A percentile compares a stretch with the other conserved stretches of the same genome.
phyloP scores from a whole-genome alignment of 2,888 invertebrate species.

The Dasysyrphus albostriatus region DNA sequence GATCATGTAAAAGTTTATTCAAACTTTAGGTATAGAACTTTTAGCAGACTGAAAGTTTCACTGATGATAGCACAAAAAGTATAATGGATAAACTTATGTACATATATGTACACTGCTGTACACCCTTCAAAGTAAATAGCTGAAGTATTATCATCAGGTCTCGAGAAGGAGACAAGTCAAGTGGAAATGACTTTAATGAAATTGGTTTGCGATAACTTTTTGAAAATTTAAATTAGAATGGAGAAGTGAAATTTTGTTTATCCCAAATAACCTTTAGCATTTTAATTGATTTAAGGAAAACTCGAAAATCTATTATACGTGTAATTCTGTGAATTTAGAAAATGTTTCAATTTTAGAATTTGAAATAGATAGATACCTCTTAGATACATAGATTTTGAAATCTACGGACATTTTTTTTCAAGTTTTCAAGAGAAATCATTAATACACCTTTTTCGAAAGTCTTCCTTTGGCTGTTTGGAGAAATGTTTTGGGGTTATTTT shows the following conservation, averaged over 20 bases:
- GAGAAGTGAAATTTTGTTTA: neutral
- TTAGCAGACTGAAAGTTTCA: slow-evolving; percentile 11
- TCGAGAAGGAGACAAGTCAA: slow-evolving; percentile 13
- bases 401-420: too few species aligned
- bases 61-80: neutral
- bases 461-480: too few species aligned
- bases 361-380: neutral
- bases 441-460: too few species aligned
- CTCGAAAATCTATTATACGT: neutral
- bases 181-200: slow-evolving; percentile 30
- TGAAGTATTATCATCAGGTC: slow-evolving; percentile 22
- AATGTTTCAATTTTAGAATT: neutral
- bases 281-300: slow-evolving; percentile 20
- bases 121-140: slow-evolving; percentile 27
- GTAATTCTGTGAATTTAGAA: neutral
- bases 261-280: neutral
- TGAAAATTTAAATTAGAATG: slow-evolving; percentile 18
- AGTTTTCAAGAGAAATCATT: too few species aligned
- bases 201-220: slow-evolving; percentile 37
- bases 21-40: slow-evolving; percentile 16
- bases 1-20: slow-evolving; percentile 44
- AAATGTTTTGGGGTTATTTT: too few species aligned
- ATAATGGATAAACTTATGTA: neutral
- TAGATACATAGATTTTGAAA: too few species aligned
- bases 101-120: too few species aligned